phyloP scores from a whole-genome alignment of 2,888 invertebrate genomes.

The Dioctria rufipes region DNA sequence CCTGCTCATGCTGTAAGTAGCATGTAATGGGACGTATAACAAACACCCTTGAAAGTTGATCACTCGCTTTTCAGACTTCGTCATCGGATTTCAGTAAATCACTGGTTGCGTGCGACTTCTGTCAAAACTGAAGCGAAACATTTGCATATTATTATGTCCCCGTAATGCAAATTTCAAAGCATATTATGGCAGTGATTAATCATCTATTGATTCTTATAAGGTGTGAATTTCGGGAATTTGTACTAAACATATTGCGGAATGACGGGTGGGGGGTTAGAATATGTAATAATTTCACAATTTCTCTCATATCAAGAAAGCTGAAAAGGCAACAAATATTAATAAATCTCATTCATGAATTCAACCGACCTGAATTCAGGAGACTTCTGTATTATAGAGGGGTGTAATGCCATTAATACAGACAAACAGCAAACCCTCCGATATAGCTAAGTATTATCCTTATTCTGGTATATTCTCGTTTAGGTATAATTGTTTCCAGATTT shows the following conservation, averaged over 20 bases:
- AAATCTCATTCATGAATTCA: too few species aligned
- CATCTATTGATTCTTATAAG: slow-evolving; percentile 5
- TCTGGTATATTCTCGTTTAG: background rate
- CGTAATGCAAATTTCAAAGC: slow-evolving; percentile 52
- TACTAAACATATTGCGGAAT: background rate
- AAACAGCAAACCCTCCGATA: background rate
- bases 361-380: too few species aligned
- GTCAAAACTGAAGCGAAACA: slow-evolving; percentile 35
- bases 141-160: slow-evolving; percentile 48
- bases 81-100: slow-evolving; percentile 41
- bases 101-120: slow-evolving; percentile 19
- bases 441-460: background rate
- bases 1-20: slow-evolving; percentile 10
- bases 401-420: too few species aligned
- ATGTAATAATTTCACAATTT: background rate
- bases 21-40: slow-evolving; percentile 9
- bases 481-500: background rate
- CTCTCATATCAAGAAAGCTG: background rate
- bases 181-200: slow-evolving; percentile 33
- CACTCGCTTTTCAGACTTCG: background rate
- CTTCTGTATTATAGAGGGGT: too few species aligned
- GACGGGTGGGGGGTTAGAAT: background rate
- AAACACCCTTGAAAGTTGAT: slow-evolving; percentile 4
- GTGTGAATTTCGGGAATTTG: slow-evolving; percentile 41
- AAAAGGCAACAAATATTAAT: too few species aligned